These are phyloP conservation scores for Muntiacus muntjak DNA, from an alignment of 2,113 vertebrate genomes.

Conservation along the genomic window DNA sequence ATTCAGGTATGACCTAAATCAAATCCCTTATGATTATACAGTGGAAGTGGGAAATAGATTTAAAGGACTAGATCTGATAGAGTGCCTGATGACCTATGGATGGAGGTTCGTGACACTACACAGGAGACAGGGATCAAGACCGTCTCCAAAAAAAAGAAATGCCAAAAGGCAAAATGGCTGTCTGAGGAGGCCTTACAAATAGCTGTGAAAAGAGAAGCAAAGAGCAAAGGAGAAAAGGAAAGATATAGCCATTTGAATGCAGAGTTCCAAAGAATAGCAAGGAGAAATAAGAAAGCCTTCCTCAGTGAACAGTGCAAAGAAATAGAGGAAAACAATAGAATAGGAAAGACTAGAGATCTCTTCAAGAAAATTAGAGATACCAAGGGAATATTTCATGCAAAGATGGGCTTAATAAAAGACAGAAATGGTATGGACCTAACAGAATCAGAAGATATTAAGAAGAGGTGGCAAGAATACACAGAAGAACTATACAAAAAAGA, in stretches of 20 bases:
- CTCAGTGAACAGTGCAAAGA: not conserved
- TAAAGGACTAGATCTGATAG: not conserved
- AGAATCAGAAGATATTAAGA: not conserved
- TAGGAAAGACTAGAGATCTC: not conserved
- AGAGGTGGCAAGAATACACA: not conserved
- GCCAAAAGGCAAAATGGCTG: not conserved
- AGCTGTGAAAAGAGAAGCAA: not conserved
- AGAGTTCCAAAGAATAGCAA: not conserved
- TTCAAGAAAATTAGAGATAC: not conserved
- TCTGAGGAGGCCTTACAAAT: not conserved
- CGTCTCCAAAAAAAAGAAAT: not conserved
- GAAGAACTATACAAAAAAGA: not conserved
- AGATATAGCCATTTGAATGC: not conserved
- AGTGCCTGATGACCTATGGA: not conserved
- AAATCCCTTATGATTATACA: not conserved
- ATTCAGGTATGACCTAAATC: not conserved
- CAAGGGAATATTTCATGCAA: not conserved
- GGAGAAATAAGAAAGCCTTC: not conserved
- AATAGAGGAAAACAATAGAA: not conserved
- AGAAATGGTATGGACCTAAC: not conserved
- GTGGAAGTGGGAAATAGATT: not conserved
- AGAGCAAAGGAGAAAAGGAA: not conserved
- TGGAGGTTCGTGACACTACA: fast-evolving
- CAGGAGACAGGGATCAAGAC: not conserved
- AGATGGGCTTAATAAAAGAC: not conserved